Percentiles rank a stretch among this genome's conserved stretches.
Evolutionary conservation across 2,888 invertebrate genomes (phyloP).

Genomic region (Rhagonycha lutea): DNA sequence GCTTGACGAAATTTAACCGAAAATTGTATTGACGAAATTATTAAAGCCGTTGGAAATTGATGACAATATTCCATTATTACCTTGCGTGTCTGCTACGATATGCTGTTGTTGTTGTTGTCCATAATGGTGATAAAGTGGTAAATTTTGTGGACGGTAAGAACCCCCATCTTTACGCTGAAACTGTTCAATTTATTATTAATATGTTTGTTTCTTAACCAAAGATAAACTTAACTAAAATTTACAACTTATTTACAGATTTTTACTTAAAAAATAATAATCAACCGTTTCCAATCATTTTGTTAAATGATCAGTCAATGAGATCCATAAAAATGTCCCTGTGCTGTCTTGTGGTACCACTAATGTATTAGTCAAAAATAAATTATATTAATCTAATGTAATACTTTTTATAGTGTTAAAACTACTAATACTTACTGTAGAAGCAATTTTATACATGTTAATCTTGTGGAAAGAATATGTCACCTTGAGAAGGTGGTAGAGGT

Average conservation of each 20-base stretch:
- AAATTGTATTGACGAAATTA: slow-evolving; percentile 63
- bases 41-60: slow-evolving; percentile 79
- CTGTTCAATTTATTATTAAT: neutral
- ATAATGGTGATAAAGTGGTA: slow-evolving; percentile 54
- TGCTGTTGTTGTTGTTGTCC: slow-evolving; percentile 54
- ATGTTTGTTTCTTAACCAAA: neutral
- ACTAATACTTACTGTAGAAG: neutral
- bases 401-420: no score
- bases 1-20: slow-evolving; percentile 14
- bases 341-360: no score
- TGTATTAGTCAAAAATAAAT: no score
- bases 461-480: slow-evolving; percentile 45
- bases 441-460: slow-evolving; percentile 37
- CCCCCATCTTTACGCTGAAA: slow-evolving; percentile 70
- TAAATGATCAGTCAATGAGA: no score
- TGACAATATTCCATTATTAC: slow-evolving; percentile 69
- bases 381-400: no score
- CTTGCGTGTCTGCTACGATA: slow-evolving; percentile 53
- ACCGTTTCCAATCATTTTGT: no score
- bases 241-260: no score
- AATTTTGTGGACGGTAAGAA: slow-evolving; percentile 64
- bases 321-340: no score
- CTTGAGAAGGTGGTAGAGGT: slow-evolving; percentile 32
- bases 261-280: no score
- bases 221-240: no score